Conservation (phyloP, 2,888 invertebrate genomes). For the Uropetala carovei region DNA sequence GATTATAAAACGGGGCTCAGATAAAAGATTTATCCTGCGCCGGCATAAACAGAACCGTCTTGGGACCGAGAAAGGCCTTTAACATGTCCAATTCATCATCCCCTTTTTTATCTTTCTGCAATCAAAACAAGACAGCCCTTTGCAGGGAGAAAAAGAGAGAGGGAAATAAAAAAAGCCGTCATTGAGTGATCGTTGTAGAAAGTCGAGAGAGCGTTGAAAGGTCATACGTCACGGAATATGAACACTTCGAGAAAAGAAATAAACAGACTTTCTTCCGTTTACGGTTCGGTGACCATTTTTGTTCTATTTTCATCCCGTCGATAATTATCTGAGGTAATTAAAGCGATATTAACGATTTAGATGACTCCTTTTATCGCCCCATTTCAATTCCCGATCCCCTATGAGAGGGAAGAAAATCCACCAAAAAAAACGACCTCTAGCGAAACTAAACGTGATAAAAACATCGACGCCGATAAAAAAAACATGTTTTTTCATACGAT, state of each 20-base stretch:
- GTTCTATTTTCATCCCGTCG: too few species aligned
- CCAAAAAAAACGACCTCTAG: too few species aligned
- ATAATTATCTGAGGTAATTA: too few species aligned
- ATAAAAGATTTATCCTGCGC: neutral
- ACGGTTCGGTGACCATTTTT: neutral
- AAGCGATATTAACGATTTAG: too few species aligned
- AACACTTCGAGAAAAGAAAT: neutral
- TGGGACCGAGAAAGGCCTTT: neutral
- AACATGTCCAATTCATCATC: slow-evolving; percentile 19
- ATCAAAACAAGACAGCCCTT: slow-evolving; percentile 27
- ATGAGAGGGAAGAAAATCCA: too few species aligned
- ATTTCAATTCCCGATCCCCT: too few species aligned
- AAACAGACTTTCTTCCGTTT: neutral
- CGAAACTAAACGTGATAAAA: too few species aligned
- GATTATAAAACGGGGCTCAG: neutral
- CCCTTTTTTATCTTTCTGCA: neutral
- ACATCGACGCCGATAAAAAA: too few species aligned
- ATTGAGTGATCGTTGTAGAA: slow-evolving; percentile 24
- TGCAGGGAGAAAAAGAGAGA: too few species aligned
- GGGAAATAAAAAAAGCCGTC: neutral
- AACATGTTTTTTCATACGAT: too few species aligned
- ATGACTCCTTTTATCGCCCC: too few species aligned
- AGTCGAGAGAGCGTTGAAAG: slow-evolving; percentile 9
- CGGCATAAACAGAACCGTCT: slow-evolving; percentile 16
- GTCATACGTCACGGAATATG: slow-evolving; percentile 6